Conservation (phyloP, 2,113 vertebrate species). For the Vulpes ferrilata region DNA sequence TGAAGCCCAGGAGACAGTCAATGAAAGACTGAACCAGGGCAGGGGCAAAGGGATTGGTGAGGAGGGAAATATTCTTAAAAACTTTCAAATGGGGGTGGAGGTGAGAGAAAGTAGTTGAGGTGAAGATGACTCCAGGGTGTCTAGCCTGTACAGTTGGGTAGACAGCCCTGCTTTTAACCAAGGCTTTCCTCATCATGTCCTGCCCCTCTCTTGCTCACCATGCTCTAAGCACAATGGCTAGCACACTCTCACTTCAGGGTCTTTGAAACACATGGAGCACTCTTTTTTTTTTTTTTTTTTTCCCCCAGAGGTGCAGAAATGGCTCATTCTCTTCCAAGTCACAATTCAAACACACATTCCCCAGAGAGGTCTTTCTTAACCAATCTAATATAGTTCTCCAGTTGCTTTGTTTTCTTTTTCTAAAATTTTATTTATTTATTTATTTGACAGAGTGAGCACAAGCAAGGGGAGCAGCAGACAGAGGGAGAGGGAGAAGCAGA, state of each 20-base stretch:
- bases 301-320: neutral
- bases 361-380: neutral
- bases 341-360: neutral
- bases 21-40: neutral
- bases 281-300: neutral
- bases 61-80: neutral
- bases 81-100: neutral
- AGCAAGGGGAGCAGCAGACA: too few relatives aligned
- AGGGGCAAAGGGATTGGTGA: neutral
- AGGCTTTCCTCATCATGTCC: neutral
- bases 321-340: neutral
- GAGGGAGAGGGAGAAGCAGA: too few relatives aligned
- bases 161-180: neutral
- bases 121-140: neutral
- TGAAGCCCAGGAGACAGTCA: neutral
- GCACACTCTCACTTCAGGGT: neutral
- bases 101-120: neutral
- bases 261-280: neutral
- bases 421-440: too few relatives aligned
- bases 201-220: neutral
- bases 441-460: too few relatives aligned
- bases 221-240: neutral
- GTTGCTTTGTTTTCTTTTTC: neutral
- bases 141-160: neutral
- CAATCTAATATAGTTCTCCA: neutral